Conservation (phyloP, 2,888 invertebrate genomes). For the Troilus luridus region DNA sequence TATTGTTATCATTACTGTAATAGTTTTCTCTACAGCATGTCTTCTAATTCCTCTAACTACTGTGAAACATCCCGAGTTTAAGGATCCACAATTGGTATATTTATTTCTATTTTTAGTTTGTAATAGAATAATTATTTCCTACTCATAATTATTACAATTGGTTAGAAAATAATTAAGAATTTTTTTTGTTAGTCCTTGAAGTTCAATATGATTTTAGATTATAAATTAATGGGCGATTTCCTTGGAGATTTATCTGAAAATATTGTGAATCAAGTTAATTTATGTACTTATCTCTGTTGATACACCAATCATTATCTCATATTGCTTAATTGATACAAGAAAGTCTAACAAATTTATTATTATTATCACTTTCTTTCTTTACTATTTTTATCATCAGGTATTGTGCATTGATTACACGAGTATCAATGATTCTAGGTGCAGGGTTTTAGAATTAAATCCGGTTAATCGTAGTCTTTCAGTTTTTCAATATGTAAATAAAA, state of each 20-base stretch:
- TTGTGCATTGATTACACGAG: too few relatives aligned
- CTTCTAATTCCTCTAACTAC: slow-evolving; percentile 77
- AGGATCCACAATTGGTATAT: slow-evolving; percentile 86
- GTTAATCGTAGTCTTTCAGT: too few relatives aligned
- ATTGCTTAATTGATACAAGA: too few relatives aligned
- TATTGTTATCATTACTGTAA: slow-evolving; percentile 75
- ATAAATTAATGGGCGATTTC: neutral
- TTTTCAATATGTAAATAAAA: too few relatives aligned
- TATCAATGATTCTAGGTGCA: too few relatives aligned
- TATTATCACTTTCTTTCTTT: too few relatives aligned
- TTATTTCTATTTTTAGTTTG: neutral
- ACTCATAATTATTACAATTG: neutral
- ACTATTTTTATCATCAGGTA: too few relatives aligned
- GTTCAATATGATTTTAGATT: neutral
- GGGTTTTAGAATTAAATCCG: too few relatives aligned
- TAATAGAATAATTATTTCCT: neutral
- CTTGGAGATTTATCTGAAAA: neutral
- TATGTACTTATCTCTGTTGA: neutral
- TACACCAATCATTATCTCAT: neutral
- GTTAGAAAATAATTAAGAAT: too few relatives aligned
- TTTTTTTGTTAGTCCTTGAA: neutral
- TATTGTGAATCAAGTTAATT: neutral
- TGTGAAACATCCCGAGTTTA: slow-evolving; percentile 82
- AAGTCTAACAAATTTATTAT: too few relatives aligned
- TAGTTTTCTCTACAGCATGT: slow-evolving; percentile 77